Percentiles rank a stretch among this genome's conserved stretches.
phyloP scores from a whole-genome alignment of 2,797 vertebrate genomes.

The Heteromormyrus szaboi region DNA sequence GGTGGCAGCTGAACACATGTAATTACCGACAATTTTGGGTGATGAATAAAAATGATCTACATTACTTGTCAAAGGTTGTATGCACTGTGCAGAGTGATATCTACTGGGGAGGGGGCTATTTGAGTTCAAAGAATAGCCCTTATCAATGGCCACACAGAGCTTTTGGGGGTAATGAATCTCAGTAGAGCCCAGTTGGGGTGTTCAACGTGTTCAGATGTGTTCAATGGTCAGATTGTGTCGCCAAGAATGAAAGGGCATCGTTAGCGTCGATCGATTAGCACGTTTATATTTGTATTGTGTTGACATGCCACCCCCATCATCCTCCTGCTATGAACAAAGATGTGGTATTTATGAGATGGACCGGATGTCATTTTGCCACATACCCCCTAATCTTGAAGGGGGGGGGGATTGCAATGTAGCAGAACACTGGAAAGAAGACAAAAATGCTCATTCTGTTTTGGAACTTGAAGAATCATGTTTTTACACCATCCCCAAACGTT shows the following conservation, averaged over 20 bases:
- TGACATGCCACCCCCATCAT: neutral
- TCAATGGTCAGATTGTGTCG: slow-evolving; percentile 29
- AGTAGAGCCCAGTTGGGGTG: slow-evolving; percentile 48
- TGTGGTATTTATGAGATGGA: neutral
- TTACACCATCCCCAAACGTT: neutral
- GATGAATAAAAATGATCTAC: slow-evolving; percentile 99
- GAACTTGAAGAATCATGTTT: neutral
- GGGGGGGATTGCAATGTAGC: too few species aligned
- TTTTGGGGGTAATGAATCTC: slow-evolving; percentile 65
- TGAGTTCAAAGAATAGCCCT: slow-evolving; percentile 93
- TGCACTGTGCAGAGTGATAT: slow-evolving; percentile 97
- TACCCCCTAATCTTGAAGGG: neutral
- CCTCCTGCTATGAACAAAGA: neutral
- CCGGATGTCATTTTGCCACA: neutral
- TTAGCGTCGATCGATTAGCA: slow-evolving; percentile 25
- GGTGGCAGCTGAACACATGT: slow-evolving; percentile 99
- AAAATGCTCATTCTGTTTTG: neutral
- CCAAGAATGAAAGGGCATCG: slow-evolving; percentile 34
- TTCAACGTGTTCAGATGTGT: slow-evolving; percentile 56
- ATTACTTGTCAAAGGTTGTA: slow-evolving; percentile 99
- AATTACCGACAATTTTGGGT: slow-evolving; percentile 99
- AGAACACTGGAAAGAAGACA: neutral
- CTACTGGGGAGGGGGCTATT: slow-evolving; percentile 98
- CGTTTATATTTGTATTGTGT: neutral
- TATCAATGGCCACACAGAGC: slow-evolving; percentile 89